Evolutionary conservation across 2,888 invertebrate species (phyloP), one percentile per base, ranked within the genome.

Genomic region (Diabrotica balteata): DNA sequence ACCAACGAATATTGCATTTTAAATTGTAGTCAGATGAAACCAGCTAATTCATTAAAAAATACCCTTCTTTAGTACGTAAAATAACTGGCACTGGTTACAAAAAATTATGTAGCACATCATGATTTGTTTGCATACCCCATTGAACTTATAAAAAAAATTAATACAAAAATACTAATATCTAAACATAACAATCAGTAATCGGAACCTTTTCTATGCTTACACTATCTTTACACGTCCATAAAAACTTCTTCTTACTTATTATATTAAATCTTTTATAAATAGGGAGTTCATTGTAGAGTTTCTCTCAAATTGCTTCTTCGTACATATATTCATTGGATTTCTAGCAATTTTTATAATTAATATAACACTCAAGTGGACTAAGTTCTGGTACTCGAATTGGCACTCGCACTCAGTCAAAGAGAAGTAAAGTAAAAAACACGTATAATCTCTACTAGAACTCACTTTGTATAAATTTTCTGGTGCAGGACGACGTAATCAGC

Each of bases 251-350:
- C 54, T 46, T 53, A 55, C 42, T 50, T 49, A 49, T 60, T 42
- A 32, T 32, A 32, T 32, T 32, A 32, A 32, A 32, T 32, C 32
- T 32, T 32, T 32, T 32, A 32, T 32, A 32, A 32, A 32, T 32
- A 32, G 32, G 32, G 32, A 32, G 32, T 32, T 32, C 32, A 61
- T 59, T 61, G 61, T 68, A 60, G 59, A 64, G 58, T 60, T 63
- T 63, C 54, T 58, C 61, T 65, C 59, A 59, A 68, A 65, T 59
- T 61, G 45, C 62, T 59, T 60, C 53, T 57, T 59, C 58, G 55
- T 51, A 9, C 32, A 7, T 42, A 54, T 17, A 54, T 53, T 54
- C 11, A 47, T 7, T 59, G 32, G 32, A 63, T 63, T 62, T 63
- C 54, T 54, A 66, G 44, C 51, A 64, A 32, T 32, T 32, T 32